Evolutionary conservation across 2,888 invertebrate genomes (phyloP).

Genomic region (Diarsia mendica): DNA sequence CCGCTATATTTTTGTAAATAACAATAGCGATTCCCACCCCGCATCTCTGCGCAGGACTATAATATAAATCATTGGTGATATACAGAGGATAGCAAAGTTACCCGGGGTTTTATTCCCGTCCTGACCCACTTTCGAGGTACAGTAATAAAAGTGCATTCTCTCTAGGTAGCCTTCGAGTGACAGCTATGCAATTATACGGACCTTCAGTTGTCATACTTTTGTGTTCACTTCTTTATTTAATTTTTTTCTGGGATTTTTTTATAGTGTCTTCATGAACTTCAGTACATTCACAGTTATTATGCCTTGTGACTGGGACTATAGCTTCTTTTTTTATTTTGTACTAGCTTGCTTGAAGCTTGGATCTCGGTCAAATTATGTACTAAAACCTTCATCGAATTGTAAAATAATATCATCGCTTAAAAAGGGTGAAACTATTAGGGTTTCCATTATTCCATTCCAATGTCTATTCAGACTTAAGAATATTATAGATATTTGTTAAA

Average conservation of each 20-base stretch:
- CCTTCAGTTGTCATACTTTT: constrained; percentile 44
- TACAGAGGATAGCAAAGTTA: constrained; percentile 62
- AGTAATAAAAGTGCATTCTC: constrained; percentile 72
- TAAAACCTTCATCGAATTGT: too few species aligned
- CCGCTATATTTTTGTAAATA: constrained; percentile 44
- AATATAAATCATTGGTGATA: constrained; percentile 73
- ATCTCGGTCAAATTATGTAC: too few species aligned
- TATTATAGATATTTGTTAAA: too few species aligned
- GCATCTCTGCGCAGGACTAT: constrained; percentile 62
- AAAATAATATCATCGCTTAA: too few species aligned
- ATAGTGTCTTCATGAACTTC: too few species aligned
- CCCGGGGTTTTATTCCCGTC: constrained; percentile 68
- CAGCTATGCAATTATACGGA: constrained; percentile 67
- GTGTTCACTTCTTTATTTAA: constrained; percentile 26
- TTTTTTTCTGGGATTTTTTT: neutral
- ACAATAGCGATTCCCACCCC: constrained; percentile 55
- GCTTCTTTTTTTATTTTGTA: neutral
- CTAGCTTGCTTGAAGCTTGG: too few species aligned
- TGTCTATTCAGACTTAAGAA: too few species aligned
- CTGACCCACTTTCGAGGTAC: constrained; percentile 69
- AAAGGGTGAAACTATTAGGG: too few species aligned
- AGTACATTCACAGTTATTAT: too few species aligned
- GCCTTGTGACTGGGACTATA: too few species aligned
- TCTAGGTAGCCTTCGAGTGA: constrained; percentile 61
- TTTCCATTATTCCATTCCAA: too few species aligned